A percentile compares a stretch with the other conserved stretches of the same genome.
Evolutionary conservation across 1,140 invertebrate species (phyloP).

Genomic region (Drosophila gunungcola): DNA sequence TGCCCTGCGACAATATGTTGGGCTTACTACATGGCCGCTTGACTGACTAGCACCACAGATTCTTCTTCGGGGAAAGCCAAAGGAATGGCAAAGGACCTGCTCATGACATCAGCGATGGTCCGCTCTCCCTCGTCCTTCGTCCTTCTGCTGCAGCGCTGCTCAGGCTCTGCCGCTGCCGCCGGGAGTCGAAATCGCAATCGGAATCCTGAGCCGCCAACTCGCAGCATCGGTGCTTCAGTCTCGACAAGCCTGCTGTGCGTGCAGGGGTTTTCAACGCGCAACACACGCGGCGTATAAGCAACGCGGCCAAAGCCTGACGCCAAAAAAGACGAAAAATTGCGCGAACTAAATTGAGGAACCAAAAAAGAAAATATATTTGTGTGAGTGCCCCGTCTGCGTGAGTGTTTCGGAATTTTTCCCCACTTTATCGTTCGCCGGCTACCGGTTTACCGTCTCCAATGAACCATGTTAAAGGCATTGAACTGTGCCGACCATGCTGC

Average conservation of each 20-base stretch:
- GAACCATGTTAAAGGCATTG: slow-evolving; percentile 71
- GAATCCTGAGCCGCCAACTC: slow-evolving; percentile 29
- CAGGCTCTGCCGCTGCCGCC: slow-evolving; percentile 34
- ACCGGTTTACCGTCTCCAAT: slow-evolving; percentile 40
- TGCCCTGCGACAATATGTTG: slow-evolving; percentile 77
- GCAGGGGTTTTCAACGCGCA: slow-evolving; percentile 78
- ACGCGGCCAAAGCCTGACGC: slow-evolving; percentile 15
- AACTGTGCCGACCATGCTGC: slow-evolving; percentile 47
- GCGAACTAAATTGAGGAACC: slow-evolving; percentile 10
- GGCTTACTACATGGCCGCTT: slow-evolving; percentile 39
- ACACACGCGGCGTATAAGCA: slow-evolving; percentile 73
- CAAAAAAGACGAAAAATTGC: slow-evolving; percentile 67
- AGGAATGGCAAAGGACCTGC: slow-evolving; percentile 28
- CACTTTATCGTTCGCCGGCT: slow-evolving; percentile 53
- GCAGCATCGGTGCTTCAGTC: slow-evolving; percentile 63
- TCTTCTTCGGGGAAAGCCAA: slow-evolving; percentile 32
- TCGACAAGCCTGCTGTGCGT: slow-evolving; percentile 79
- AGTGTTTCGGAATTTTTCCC: slow-evolving; percentile 41
- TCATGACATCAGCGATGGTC: slow-evolving; percentile 48
- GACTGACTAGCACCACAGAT: slow-evolving; percentile 26
- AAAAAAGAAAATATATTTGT: slow-evolving; percentile 10
- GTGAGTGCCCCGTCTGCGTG: slow-evolving; percentile 44
- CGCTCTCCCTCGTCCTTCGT: slow-evolving; percentile 15
- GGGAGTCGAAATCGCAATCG: slow-evolving; percentile 5
- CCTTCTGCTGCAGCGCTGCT: slow-evolving; percentile 29